Percentiles rank a stretch among this genome's conserved stretches.
These are phyloP conservation scores for Anorthoa munda DNA, from an alignment of 2,888 invertebrate genomes.

Conservation along the genomic window DNA sequence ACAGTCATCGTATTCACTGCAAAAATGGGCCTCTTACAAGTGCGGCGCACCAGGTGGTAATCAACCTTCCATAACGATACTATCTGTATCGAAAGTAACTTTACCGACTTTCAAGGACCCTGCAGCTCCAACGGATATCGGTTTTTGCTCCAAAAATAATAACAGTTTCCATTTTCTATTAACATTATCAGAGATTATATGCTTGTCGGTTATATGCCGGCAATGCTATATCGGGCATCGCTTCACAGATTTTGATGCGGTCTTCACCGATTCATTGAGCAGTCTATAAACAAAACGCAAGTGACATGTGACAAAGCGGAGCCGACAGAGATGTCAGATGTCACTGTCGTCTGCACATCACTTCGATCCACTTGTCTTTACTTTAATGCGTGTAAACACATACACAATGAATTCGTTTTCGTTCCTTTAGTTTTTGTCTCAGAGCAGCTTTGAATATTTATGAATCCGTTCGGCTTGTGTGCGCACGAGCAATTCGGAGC, in stretches of 20 bases:
- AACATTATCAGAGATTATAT: background rate
- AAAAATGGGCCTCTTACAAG: background rate
- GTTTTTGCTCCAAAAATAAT: background rate
- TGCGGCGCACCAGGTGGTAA: background rate
- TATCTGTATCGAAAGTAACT: background rate
- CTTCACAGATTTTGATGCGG: slow-evolving; percentile 32
- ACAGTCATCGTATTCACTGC: background rate
- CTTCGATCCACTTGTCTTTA: slow-evolving; percentile 10
- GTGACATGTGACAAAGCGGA: slow-evolving; percentile 1
- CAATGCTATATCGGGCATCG: slow-evolving; percentile 1
- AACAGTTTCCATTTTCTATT: background rate
- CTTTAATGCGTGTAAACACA: slow-evolving; percentile 26
- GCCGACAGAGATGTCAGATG: background rate
- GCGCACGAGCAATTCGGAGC: slow-evolving; percentile 10
- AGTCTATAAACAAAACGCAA: slow-evolving; percentile 22
- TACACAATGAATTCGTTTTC: slow-evolving; percentile 18
- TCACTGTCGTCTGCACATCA: slow-evolving; percentile 23
- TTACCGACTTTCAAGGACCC: background rate
- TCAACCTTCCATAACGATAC: slow-evolving; percentile 8
- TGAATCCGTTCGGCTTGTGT: slow-evolving; percentile 7
- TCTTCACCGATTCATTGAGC: slow-evolving; percentile 16
- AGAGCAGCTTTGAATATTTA: slow-evolving; percentile 39
- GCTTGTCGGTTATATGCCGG: background rate
- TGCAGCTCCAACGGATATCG: background rate
- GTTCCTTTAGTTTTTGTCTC: slow-evolving; percentile 7